phyloP scores from a whole-genome alignment of 2,888 invertebrate genomes.

The Oasisia sp. region DNA sequence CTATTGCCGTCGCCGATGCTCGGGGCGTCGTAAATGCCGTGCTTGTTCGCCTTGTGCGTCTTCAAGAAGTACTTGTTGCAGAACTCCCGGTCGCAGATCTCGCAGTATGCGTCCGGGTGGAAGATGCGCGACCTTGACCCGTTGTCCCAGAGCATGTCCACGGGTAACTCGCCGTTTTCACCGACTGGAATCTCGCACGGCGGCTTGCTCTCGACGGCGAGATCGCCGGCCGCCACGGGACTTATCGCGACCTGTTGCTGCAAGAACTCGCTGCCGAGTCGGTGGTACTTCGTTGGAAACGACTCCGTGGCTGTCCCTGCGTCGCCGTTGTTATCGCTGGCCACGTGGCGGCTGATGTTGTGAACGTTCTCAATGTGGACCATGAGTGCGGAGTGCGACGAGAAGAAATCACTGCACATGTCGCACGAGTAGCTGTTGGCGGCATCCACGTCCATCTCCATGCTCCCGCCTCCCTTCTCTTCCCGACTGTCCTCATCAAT shows the following conservation, averaged over 20 bases:
- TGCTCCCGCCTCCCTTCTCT: neutral
- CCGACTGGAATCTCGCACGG: conserved; percentile 14
- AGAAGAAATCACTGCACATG: conserved; percentile 31
- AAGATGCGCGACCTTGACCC: conserved; percentile 73
- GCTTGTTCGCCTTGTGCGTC: conserved; percentile 97
- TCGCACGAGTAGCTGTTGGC: conserved; percentile 30
- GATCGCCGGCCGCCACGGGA: neutral
- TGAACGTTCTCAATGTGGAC: conserved; percentile 33
- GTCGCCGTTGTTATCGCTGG: conserved; percentile 20
- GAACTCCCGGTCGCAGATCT: conserved; percentile 97
- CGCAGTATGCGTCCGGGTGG: conserved; percentile 96
- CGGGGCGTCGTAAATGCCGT: conserved; percentile 77
- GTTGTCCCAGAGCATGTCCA: neutral
- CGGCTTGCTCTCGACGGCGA: neutral
- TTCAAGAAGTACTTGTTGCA: conserved; percentile 98
- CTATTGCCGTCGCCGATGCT: neutral
- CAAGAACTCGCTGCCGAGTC: conserved; percentile 82
- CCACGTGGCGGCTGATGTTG: neutral
- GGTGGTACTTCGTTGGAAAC: conserved; percentile 74
- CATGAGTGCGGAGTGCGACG: conserved; percentile 32
- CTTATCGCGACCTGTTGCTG: conserved; percentile 43
- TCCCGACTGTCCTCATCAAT: neutral
- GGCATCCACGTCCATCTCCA: conserved; percentile 23
- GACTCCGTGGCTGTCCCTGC: neutral
- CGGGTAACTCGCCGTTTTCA: neutral